Evolutionary conservation across 2,888 invertebrate genomes (phyloP), one percentile per base, ranked within the genome.

Genomic region (Troides helena): DNA sequence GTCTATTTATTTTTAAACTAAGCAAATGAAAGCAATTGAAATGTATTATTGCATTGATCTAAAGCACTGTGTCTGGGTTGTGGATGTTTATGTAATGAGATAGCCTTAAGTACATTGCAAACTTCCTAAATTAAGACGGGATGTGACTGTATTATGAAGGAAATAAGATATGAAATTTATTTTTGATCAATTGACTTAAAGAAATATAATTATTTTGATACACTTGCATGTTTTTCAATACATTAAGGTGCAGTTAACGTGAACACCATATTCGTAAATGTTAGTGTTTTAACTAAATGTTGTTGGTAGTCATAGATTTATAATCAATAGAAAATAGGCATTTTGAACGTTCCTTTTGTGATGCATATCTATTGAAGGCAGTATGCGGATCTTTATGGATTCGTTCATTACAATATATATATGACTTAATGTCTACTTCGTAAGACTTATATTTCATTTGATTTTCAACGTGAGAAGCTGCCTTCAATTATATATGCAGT

Each of bases 271-370:
- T 58, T 60, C 56, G 1, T 61, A 53, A 50, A 53, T 39, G 21
- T 65, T 65, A 57, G 58, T 61, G 50, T 64, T 64, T 69, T 69
- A 61, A 61, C 30, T 62, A 5, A 61, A 36, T 62, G 61, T 66
- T 62, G 58, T 62, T 66, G 61, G 62, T 69, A 69, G 65, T 57
- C 21, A 66, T 70, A 70, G 69, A 50, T 58, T 63, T 64, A 53
- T 57, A 21, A 46, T 36, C 46, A 12, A 50, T 66, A 66, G 62
- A 23, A 39, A 59, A 36, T 66, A 66, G 57, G n/a, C 30, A 39
- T 53, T 64, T 60, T 23, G 43, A 50, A 36, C 43, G 65, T 69
- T 69, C 65, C 43, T 61, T 17, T 57, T 21, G 7, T 39, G 36
- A 30, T 5, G 10, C 14, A 21, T 65, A 39, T 57, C 39, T 57